Base-by-base conservation (phyloP, 2,113 vertebrate genomes). In the Coracopsis vasa region DNA sequence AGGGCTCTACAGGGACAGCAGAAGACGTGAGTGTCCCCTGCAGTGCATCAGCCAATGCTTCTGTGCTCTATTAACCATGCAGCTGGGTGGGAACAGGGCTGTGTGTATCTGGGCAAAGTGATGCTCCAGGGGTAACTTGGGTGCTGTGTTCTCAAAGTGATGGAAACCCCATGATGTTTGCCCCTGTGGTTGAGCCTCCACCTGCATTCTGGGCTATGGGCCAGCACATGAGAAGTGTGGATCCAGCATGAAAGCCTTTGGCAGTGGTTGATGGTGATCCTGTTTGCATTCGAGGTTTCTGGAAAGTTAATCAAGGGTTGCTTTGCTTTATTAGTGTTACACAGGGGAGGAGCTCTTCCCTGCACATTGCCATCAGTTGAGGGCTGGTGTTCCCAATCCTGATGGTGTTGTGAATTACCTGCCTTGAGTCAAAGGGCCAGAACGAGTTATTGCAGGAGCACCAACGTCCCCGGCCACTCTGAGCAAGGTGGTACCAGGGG, bases 371-470 rank as follows among this genome's bases (percentile, higher is more conserved):
- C 51, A 37, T 24, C n/a, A 37, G 19, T 28, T 44, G 44, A 35
- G 35, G 0, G 0, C 54, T 78, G 69, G 19, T 53, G 90, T 82
- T 89, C 66, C 88, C 58, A 44, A 48, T n/a, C 58, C 65, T 39
- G 61, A 7, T n/a, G 60, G 66, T 1, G 9, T 4, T 15, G n/a
- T 85, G 62, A 91, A 81, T 93, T 78, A 79, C 31, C 77, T 50
- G 10, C 77, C 88, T 95, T 67, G 78, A 88, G 69, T 41, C 74
- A 90, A 84, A 88, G 71, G 45, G 58, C 60, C 60, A n/a, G 66
- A 67, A 48, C 28, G 65, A 89, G 88, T 84, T 90, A 4, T 42
- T 74, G 91, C 80, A 93, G 92, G 80, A 94, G 29, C 67, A 60
- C 23, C 31, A n/a, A 53, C 2, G 0, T 42, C 19, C 60, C 61